Evolutionary conservation across 2,113 vertebrate genomes (phyloP), one percentile per base, ranked within the genome.

Genomic region (Tylochromis polylepis): DNA sequence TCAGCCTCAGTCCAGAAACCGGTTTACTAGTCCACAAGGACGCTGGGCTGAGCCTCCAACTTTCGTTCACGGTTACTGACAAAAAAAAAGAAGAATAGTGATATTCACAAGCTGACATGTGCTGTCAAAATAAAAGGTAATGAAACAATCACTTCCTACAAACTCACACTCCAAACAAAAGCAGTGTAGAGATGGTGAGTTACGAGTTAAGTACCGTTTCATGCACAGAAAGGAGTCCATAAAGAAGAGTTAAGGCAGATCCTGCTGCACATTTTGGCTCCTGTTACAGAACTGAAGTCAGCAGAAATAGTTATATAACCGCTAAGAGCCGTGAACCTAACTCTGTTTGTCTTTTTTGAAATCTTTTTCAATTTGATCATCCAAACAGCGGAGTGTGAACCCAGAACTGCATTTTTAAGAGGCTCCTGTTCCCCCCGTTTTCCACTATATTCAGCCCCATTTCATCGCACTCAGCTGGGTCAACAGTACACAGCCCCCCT

Each of bases 371-470:
- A 82, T 83, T 3, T 15, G 15, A 89, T 82, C 41, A 3, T 57
- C n/a, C 29, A 82, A 88, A 81, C 78, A 83, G 53, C 36, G 31
- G 31, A 77, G 82, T 31, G 88, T 85, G 55, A 89, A 91, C 72
- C 72, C 67, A 72, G 81, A 83, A 15, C 85, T 79, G 57, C 70
- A 75, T 81, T 86, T 65, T 86, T 20, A 34, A 8, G 8, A 8
- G 11, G 43, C 85, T 86, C 82, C 60, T 67, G 58, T 31, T 59
- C 36, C 80, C 62, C 46, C 53, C 11, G 3, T 87, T 95, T 95
- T 95, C 93, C 93, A 93, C 89, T 38, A 84, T 75, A 85, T 92
- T 57, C 87, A 90, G 85, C 55, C 80, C 62, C 43, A 11, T 88
- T 91, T 88, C 86, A 58, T 53, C 0, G 27, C 75, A 83, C 65